Evolutionary conservation across 2,888 invertebrate species (phyloP), one percentile per base, ranked within the genome.

Genomic region (Lissocephala sabroskyi): DNA sequence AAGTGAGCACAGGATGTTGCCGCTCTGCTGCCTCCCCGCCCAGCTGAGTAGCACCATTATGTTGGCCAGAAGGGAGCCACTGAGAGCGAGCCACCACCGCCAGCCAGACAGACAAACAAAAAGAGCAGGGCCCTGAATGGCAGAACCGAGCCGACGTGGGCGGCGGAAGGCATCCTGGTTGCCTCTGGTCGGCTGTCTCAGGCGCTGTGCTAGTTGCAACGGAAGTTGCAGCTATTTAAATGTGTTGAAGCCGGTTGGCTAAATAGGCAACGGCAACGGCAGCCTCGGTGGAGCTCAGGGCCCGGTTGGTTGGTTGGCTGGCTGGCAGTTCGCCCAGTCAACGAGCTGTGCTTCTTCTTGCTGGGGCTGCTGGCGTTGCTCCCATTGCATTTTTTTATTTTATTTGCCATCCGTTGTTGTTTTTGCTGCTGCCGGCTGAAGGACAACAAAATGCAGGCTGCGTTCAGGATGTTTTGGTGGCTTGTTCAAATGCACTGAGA

Each of bases 171-270:
- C 17, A 46, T n/a, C n/a, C 26, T 45, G 46, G 42, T 23, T 3
- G 23, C 23, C 23, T 51, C 39, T n/a, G n/a, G n/a, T n/a, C n/a
- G n/a, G 40, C 44, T 62, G 53, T 57, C 52, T 60, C 48, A 32
- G 28, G 42, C 33, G 46, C 48, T 51, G 49, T 33, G 50, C 62
- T 50, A 65, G 61, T 58, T 59, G 50, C 65, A 56, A 53, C 58
- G 53, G 46, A 57, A 60, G 62, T 58, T 59, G 56, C 55, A 62
- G 65, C 60, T 62, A 60, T 71, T 70, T 67, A 67, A 67, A 62
- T 70, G 59, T 57, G 67, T 62, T 67, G 56, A 61, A 57, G 62
- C 29, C 36, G 47, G 43, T 45, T 56, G 61, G 56, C 60, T 58
- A 58, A 65, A 59, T 62, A 55, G 52, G 52, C 58, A 58, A 33